Evolutionary conservation across 1,140 invertebrate genomes (phyloP).

Genomic region (Marisa cornuarietis): DNA sequence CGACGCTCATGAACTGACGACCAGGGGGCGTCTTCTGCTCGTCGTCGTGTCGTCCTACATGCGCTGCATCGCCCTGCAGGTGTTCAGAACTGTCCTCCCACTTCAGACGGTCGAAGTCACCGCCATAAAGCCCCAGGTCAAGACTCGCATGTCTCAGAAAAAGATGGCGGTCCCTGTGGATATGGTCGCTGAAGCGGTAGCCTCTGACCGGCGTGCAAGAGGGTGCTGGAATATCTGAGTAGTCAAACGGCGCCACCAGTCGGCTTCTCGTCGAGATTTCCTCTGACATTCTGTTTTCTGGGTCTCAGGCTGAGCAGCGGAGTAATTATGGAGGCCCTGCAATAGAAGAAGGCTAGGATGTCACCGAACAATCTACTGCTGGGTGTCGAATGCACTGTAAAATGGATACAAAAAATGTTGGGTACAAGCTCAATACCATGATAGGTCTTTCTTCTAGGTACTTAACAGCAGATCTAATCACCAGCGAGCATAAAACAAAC

Average conservation of each 20-base stretch:
- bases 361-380: neutral
- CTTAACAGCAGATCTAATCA: too few species aligned
- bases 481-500: too few species aligned
- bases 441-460: too few species aligned
- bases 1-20: neutral
- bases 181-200: conserved; percentile 29
- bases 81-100: too few species aligned
- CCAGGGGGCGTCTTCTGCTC: too few species aligned
- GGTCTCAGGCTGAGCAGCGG: neutral
- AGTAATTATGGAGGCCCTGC: neutral
- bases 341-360: neutral
- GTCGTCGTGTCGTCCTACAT: too few species aligned
- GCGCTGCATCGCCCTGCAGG: too few species aligned
- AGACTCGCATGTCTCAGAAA: conserved; percentile 20
- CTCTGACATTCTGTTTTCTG: neutral
- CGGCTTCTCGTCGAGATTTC: neutral
- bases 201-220: conserved; percentile 6
- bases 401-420: neutral
- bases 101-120: neutral
- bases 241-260: neutral
- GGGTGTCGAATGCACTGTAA: neutral
- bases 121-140: neutral
- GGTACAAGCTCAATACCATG: neutral
- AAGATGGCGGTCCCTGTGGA: conserved; percentile 25
- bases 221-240: neutral